Evolutionary conservation across 2,888 invertebrate species (phyloP).

Genomic region (Altica lythri): DNA sequence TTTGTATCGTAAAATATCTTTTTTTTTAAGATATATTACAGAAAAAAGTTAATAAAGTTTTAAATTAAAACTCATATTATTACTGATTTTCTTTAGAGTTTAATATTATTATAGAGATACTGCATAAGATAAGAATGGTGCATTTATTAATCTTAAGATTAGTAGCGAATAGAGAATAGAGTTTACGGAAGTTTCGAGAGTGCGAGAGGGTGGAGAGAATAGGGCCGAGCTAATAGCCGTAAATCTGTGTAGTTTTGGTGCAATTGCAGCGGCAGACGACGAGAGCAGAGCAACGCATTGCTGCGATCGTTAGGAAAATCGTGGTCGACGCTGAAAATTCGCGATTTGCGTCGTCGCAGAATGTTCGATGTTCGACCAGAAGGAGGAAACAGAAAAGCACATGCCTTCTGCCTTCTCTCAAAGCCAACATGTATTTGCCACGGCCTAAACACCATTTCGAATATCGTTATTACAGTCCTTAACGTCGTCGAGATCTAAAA

Average conservation of each 20-base stretch:
- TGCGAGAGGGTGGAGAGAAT: conserved; percentile 10
- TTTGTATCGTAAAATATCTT: too few species aligned
- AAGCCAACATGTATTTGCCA: conserved; percentile 37
- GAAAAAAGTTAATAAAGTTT: too few species aligned
- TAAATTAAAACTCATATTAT: too few species aligned
- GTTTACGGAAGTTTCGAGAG: too few species aligned
- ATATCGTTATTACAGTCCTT: too few species aligned
- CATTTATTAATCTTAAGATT: too few species aligned
- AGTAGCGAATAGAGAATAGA: too few species aligned
- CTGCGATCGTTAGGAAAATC: conserved; percentile 45
- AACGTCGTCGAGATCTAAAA: conserved; percentile 40
- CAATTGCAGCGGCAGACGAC: conserved; percentile 37
- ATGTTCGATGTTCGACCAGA: conserved; percentile 28
- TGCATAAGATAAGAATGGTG: too few species aligned
- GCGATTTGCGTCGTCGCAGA: conserved; percentile 32
- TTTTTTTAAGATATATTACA: too few species aligned
- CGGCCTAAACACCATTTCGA: conserved; percentile 30
- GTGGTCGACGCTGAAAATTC: conserved; percentile 35
- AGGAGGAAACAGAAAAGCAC: conserved; percentile 33
- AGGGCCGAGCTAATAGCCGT: conserved; percentile 33
- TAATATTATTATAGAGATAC: too few species aligned
- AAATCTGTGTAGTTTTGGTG: conserved; percentile 43
- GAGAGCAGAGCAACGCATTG: conserved; percentile 36
- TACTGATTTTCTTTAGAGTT: too few species aligned
- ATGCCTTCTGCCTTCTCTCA: conserved; percentile 26